These are phyloP conservation scores for Melipona bicolor DNA, from an alignment of 2,888 invertebrate species.

Conservation along the genomic window DNA sequence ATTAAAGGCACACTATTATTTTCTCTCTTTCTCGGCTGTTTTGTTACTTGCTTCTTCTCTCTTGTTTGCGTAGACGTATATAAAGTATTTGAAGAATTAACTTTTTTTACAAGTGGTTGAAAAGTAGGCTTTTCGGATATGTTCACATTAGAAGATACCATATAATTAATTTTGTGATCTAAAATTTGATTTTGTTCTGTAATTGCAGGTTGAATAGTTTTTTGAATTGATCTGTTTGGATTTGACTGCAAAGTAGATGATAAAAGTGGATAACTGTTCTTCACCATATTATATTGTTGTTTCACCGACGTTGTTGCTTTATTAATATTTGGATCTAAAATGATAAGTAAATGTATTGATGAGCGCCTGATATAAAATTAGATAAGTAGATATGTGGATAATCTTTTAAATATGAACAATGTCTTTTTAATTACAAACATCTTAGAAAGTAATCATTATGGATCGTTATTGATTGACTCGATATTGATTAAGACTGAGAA, in stretches of 20 bases:
- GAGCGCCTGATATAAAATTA: neutral
- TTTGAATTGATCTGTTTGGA: conserved; percentile 9
- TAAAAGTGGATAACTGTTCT: conserved; percentile 5
- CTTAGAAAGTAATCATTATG: too few relatives aligned
- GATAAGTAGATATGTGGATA: too few relatives aligned
- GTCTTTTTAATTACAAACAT: too few relatives aligned
- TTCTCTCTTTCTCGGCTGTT: conserved; percentile 69
- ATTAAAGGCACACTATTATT: conserved; percentile 71
- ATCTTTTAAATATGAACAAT: too few relatives aligned
- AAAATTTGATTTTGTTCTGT: conserved; percentile 17
- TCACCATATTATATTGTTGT: conserved; percentile 1
- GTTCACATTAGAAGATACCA: neutral
- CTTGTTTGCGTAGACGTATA: conserved; percentile 35
- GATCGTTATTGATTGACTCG: too few relatives aligned
- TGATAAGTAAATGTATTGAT: neutral
- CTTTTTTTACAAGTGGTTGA: conserved; percentile 43
- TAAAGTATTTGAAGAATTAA: conserved; percentile 67
- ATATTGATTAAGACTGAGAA: too few relatives aligned
- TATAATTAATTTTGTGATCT: neutral
- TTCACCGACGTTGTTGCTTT: conserved; percentile 16
- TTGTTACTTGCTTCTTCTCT: conserved; percentile 32
- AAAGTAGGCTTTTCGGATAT: conserved; percentile 38
- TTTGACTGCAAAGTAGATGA: neutral
- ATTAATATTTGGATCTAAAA: conserved; percentile 56
- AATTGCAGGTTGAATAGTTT: conserved; percentile 13